These are phyloP conservation scores for Lophotriccus pileatus DNA, from an alignment of 2,797 vertebrate genomes.

Conservation along the genomic window DNA sequence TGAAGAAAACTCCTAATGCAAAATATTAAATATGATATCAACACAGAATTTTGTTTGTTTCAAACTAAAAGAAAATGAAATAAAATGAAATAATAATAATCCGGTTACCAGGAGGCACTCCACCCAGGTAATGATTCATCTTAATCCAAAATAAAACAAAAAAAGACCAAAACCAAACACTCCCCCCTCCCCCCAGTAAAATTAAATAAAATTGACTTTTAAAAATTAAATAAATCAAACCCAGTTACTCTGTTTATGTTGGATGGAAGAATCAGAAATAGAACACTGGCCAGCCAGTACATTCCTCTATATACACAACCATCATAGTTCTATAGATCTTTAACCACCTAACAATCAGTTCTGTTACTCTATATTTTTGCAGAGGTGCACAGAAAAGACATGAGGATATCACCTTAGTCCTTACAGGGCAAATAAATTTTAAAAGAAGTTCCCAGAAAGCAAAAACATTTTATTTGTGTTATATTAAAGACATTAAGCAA, in stretches of 20 bases:
- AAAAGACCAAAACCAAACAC: neutral
- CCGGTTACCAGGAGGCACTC: neutral
- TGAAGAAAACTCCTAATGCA: neutral
- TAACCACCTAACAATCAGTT: neutral
- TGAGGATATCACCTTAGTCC: neutral
- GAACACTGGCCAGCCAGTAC: neutral
- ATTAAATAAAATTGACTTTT: neutral
- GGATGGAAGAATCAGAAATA: neutral
- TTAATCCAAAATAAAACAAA: neutral
- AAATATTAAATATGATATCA: neutral
- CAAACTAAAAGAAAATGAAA: neutral
- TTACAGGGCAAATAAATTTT: neutral
- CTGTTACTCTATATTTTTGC: neutral
- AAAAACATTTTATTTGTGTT: neutral
- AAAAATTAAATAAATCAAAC: neutral
- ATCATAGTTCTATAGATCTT: neutral
- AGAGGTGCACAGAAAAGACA: neutral
- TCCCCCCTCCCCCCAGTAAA: fast-evolving
- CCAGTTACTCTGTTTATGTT: neutral
- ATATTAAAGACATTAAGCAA: neutral
- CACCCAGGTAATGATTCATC: neutral
- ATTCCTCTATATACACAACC: neutral
- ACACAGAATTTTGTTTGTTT: slow-evolving; percentile 21
- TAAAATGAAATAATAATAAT: neutral
- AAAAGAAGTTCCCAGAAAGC: neutral